These are phyloP conservation scores for Steatocranus sp. DNA, from an alignment of 2,797 vertebrate genomes.

Conservation along the genomic window DNA sequence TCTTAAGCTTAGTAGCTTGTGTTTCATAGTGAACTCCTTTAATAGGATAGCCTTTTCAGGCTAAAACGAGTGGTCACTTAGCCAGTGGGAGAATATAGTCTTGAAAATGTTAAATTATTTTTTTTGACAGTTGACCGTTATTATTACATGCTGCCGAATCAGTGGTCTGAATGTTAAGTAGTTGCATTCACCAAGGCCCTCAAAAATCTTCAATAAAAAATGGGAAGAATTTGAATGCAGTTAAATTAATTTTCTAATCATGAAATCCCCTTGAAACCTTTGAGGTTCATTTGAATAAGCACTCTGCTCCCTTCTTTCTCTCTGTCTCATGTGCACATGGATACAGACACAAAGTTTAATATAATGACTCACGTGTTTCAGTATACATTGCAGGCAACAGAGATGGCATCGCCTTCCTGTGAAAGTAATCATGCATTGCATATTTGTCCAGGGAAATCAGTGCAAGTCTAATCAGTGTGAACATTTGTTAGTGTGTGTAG, in stretches of 20 bases:
- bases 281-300: conserved; percentile 1
- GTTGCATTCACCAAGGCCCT: neutral
- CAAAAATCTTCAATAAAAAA: neutral
- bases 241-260: conserved; percentile 33
- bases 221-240: neutral
- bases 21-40: conserved; percentile 13
- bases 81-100: neutral
- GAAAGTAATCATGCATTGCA: conserved; percentile 52
- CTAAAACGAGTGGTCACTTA: neutral
- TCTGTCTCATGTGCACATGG: neutral
- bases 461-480: conserved; percentile 53
- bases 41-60: neutral
- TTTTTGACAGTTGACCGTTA: neutral
- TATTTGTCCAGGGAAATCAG: conserved; percentile 65
- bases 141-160: neutral
- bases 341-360: conserved; percentile 5
- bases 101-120: neutral
- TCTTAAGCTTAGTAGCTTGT: conserved; percentile 33
- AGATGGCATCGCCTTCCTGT: conserved; percentile 32
- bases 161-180: neutral
- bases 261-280: conserved; percentile 29
- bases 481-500: neutral
- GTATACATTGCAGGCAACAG: conserved; percentile 25
- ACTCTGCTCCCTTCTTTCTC: neutral
- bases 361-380: conserved; percentile 46